phyloP scores from a whole-genome alignment of 2,888 invertebrate genomes.

The Punctoribates punctum region DNA sequence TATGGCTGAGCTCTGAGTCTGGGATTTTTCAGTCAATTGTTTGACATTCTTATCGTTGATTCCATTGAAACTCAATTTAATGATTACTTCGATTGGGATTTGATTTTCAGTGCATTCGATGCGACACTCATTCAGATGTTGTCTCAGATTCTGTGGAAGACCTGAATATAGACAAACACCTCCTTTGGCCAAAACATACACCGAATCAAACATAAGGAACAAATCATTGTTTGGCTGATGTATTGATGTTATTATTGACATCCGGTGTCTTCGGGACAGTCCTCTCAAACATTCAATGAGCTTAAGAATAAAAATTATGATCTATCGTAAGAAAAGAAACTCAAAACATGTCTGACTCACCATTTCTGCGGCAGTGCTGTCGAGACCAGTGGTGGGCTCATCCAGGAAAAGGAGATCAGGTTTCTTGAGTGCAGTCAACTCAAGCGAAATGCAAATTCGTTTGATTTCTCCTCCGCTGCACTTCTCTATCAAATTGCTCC shows the following conservation, averaged over 20 bases:
- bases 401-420: not conserved
- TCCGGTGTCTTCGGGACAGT: not conserved
- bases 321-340: not conserved
- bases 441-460: not conserved
- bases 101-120: slow-evolving; percentile 4
- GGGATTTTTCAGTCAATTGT: no score
- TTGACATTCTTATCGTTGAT: not conserved
- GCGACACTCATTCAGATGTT: not conserved
- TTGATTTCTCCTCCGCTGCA: slow-evolving; percentile 6
- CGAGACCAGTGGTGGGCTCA: slow-evolving; percentile 24
- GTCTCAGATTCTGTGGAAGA: not conserved
- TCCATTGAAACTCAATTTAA: not conserved
- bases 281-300: not conserved
- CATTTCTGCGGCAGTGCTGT: not conserved
- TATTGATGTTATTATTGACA: slow-evolving; percentile 20
- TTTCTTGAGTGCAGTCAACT: not conserved
- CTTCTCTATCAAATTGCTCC: not conserved
- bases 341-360: not conserved
- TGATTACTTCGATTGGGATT: not conserved
- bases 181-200: slow-evolving; percentile 33
- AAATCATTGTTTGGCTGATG: slow-evolving; percentile 18
- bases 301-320: not conserved
- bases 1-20: no score
- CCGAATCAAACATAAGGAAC: slow-evolving; percentile 1
- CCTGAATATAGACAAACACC: slow-evolving; percentile 6